phyloP scores from a whole-genome alignment of 30 jellyfish, hydroid and myxozoan genomes.

The Turritopsis dohrnii region DNA sequence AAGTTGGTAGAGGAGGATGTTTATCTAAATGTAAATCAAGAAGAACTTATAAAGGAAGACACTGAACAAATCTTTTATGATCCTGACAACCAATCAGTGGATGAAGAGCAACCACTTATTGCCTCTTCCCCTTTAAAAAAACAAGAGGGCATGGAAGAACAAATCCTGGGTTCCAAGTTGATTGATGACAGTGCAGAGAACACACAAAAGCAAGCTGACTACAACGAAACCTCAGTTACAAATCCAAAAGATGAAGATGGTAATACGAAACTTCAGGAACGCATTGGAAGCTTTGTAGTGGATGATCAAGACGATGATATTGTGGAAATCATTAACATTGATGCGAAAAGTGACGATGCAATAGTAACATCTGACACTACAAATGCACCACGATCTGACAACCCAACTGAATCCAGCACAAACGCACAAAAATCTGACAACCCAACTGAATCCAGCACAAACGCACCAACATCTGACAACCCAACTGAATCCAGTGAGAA shows the following conservation, averaged over 20 bases:
- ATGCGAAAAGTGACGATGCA: not conserved
- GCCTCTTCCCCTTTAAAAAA: not conserved
- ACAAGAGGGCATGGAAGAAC: not conserved
- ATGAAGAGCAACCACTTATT: not conserved
- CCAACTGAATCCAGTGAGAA: not conserved
- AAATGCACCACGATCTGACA: not conserved
- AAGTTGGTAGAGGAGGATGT: not conserved
- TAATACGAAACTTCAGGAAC: not conserved
- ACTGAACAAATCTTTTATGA: not conserved
- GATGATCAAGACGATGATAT: not conserved
- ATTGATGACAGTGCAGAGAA: not conserved
- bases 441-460: not conserved
- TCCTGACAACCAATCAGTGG: not conserved
- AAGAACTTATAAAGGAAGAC: not conserved
- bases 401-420: not conserved
- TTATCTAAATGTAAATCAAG: not conserved
- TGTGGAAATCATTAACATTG: not conserved
- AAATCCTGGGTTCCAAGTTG: not conserved
- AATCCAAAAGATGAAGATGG: not conserved
- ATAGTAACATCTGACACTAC: not conserved
- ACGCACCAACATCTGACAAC: not conserved
- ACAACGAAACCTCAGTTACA: not conserved
- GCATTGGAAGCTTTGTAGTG: not conserved
- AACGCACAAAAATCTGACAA: not conserved
- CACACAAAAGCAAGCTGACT: not conserved